Conservation (phyloP, 2,113 vertebrate species). For the Sinocyclocheilus grahami region DNA sequence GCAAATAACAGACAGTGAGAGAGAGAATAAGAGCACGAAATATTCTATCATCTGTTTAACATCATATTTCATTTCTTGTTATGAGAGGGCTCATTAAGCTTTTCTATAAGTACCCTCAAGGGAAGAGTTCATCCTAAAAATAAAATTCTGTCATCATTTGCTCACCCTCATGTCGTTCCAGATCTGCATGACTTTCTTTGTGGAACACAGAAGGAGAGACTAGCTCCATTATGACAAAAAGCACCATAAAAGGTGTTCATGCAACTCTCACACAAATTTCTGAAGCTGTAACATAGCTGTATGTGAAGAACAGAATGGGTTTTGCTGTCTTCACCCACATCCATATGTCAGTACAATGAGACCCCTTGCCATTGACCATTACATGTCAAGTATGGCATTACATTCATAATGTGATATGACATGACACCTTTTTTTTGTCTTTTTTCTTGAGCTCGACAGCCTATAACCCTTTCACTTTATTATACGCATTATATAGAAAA, state of each 20-base stretch:
- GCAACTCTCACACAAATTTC: not conserved
- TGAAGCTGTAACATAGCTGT: not conserved
- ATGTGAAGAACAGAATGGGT: not conserved
- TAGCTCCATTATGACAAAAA: not conserved
- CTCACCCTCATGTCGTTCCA: not conserved
- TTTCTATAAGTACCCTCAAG: not conserved
- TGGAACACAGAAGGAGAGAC: not conserved
- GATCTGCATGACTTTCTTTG: not conserved
- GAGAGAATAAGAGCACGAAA: not conserved
- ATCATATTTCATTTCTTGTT: not conserved
- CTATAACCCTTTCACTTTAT: not conserved
- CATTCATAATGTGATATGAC: not conserved
- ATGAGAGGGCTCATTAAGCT: slow-evolving; percentile 27
- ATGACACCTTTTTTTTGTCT: no score
- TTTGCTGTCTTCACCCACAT: not conserved
- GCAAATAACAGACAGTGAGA: not conserved
- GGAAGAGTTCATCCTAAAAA: not conserved
- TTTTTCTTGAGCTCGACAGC: not conserved
- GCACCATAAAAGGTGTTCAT: not conserved
- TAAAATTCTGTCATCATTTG: not conserved
- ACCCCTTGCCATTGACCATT: not conserved
- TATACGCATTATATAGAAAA: not conserved
- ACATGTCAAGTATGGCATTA: not conserved
- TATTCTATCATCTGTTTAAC: not conserved
- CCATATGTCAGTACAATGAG: not conserved